Conservation (phyloP, 2,797 vertebrate genomes). For the Siniperca obscura region DNA sequence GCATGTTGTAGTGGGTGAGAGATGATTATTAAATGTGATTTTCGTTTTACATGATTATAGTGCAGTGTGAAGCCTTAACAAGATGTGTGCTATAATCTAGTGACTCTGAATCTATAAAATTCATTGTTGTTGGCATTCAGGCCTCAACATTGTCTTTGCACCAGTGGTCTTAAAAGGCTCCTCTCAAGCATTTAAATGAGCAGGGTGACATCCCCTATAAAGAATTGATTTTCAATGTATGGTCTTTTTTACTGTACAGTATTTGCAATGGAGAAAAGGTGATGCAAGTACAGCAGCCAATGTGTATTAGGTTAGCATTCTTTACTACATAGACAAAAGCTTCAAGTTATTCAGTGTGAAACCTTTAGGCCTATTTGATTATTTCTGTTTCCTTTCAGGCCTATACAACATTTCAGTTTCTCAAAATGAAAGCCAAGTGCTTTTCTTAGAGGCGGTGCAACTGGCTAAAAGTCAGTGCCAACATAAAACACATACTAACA, state of each 20-base stretch:
- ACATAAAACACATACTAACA: constrained; percentile 26
- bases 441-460: constrained; percentile 27
- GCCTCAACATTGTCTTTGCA: constrained; percentile 24
- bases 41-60: constrained; percentile 9
- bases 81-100: background rate
- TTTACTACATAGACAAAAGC: constrained; percentile 19
- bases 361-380: constrained; percentile 31
- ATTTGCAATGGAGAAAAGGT: constrained; percentile 20
- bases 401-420: constrained; percentile 29
- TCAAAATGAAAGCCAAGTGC: constrained; percentile 35
- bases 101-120: constrained; percentile 18
- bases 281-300: constrained; percentile 19
- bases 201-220: constrained; percentile 26
- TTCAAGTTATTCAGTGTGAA: constrained; percentile 33
- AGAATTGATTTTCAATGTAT: constrained; percentile 25
- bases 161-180: constrained; percentile 26
- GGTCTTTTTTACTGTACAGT: background rate
- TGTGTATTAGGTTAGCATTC: constrained; percentile 15
- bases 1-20: background rate
- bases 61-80: constrained; percentile 2
- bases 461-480: constrained; percentile 16
- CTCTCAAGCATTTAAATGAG: constrained; percentile 23
- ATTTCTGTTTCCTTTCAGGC: constrained; percentile 20
- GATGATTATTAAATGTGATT: constrained; percentile 7
- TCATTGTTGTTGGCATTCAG: background rate